Base-by-base conservation (phyloP, 2,888 invertebrate genomes). In the Himalopsyche anomala region DNA sequence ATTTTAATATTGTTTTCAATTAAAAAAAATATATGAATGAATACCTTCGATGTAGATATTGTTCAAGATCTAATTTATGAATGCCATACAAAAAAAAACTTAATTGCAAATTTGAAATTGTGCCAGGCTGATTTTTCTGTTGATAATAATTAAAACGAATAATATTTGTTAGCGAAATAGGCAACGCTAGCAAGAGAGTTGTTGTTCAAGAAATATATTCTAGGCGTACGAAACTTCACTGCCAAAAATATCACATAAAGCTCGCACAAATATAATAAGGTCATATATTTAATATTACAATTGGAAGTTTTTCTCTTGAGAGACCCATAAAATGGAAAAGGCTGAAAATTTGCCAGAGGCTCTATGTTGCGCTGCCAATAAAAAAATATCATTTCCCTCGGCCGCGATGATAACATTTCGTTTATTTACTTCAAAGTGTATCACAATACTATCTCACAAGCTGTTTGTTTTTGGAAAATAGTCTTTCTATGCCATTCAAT, bases 311-410 rank as follows among this genome's bases (percentile, higher is more conserved):
- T 36, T 28, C 36, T 74, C 74, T 28, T 36, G 74, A 74, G 74
- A 74, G 74, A 74, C 74, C 74, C 15, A 74, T 74, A 74, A 74
- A 74, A 74, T 74, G 74, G 38, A 19, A 38, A 36, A 74, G 74
- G 74, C 74, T 74, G 74, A 74, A 74, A 74, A 74, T 74, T 74
- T 74, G 74, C 74, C 74, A 38, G 74, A 36, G 74, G 74, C 74
- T 51, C 51, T 36, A 74, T 74, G 36, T 74, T 74, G 74, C 12
- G 74, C 36, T 36, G 74, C 74, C 74, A 74, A 74, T 74, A 74
- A 74, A 74, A 42, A 74, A 74, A 74, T 74, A 74, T 74, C 74
- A 74, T 74, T 74, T 74, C 74, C 74, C 74, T 36, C 15, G 74
- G 74, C 74, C 38, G 36, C 5, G 36, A 15, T 36, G 74, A 74